phyloP scores from a whole-genome alignment of 30 jellyfish, hydroid and myxozoan species.

The Aurelia aurita complex sp. Pacific region DNA sequence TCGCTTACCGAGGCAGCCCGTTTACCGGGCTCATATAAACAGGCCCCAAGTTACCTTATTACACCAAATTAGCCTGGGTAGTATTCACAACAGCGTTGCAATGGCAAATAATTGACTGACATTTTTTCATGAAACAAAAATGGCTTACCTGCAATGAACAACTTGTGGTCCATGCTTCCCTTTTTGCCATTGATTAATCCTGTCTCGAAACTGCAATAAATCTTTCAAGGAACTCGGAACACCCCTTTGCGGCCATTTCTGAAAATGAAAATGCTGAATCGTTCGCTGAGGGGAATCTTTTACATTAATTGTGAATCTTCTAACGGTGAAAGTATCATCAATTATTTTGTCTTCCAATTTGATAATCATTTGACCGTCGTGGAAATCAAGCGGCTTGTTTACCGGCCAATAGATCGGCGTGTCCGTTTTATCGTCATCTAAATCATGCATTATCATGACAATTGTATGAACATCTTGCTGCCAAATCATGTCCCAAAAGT shows the following conservation, averaged over 20 bases:
- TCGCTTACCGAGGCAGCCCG: no score
- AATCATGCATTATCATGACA: constrained; percentile 61
- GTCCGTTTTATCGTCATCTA: constrained; percentile 47
- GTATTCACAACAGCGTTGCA: no score
- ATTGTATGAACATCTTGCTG: constrained; percentile 70
- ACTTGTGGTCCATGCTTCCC: constrained; percentile 51
- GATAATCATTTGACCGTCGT: constrained; percentile 62
- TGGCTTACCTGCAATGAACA: constrained; percentile 83
- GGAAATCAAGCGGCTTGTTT: constrained; percentile 12
- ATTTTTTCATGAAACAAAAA: no score
- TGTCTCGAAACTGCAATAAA: constrained; percentile 64
- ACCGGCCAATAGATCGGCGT: constrained; percentile 79
- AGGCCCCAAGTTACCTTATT: no score
- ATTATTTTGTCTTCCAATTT: constrained; percentile 32
- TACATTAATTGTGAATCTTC: constrained; percentile 40
- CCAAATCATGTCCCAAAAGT: constrained; percentile 92
- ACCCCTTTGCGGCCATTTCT: constrained; percentile 79
- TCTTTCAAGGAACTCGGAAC: constrained; percentile 47
- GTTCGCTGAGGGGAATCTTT: constrained; percentile 46
- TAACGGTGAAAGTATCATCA: constrained; percentile 37
- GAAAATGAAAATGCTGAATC: constrained; percentile 69
- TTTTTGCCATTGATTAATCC: constrained; percentile 64
- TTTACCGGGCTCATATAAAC: no score
- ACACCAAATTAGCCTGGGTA: no score
- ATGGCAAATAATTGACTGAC: no score